Evolutionary conservation across 2,797 vertebrate genomes (phyloP), one percentile per base, ranked within the genome.

Genomic region (Malacoraja senta): DNA sequence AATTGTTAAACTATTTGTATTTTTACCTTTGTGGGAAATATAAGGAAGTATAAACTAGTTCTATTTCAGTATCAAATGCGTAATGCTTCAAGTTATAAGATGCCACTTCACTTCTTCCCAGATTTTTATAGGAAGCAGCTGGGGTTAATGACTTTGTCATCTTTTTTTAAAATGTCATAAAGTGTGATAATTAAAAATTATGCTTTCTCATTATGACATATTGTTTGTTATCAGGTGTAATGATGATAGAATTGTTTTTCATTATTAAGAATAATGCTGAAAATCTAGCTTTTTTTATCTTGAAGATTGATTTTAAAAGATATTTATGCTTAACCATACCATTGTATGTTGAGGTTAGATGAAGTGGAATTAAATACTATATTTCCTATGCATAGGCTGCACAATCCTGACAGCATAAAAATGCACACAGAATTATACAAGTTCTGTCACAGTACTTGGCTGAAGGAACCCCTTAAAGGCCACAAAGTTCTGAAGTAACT

Each of bases 81-180:
- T 9, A 38, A 26, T 91, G 38, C 35, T 44, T 38, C 72, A 38
- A 38, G 53, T 74, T 91, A 74, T 29, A 53, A 53, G 90, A 10
- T 12, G 44, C 21, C 71, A 71, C 21, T 91, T 91, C 63, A 44
- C 21, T 15, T 44, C 35, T 72, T 91, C 35, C 21, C 24, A 44
- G 19, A 65, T 7, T 21, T 38, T 91, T 35, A 24, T 71, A 17
- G 21, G 29, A 91, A 91, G 88, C 21, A 24, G 63, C 12, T 72
- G n/a, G 17, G 12, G n/a, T 32, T 32, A 15, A 86, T 65, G 83
- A 63, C 17, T 86, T 32, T 63, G 19, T 86, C 83, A 86, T 61
- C 58, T 44, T 91, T 74, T 91, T 29, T 21, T 44, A 44, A 44
- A 91, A 91, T 72, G 17, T 68, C 35, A 74, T 91, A 91, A 72